Evolutionary conservation across 2,113 vertebrate genomes (phyloP), one percentile per base, ranked within the genome.

Genomic region (Xyliphius kryptos): DNA sequence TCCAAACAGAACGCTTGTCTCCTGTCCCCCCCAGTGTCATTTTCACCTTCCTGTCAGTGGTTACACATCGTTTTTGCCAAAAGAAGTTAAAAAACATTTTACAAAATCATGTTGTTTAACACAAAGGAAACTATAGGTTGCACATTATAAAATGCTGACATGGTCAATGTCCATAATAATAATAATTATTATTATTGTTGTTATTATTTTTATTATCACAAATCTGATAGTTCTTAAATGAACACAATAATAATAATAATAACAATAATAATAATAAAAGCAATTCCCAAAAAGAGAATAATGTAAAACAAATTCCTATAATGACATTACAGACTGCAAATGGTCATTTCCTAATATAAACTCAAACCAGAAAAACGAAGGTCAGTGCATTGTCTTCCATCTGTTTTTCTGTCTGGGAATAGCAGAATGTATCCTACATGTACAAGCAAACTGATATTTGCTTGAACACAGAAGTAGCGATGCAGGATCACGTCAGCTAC

Each of bases 61-160:
- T 81, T 85, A 76, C 74, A 69, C 52, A 60, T 75, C 79, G 79
- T 81, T 75, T 67, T 87, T 87, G 84, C 86, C 80, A 74, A 86
- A 86, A 82, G 68, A 79, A 81, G 9, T 43, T 43, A 80, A 65
- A n/a, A n/a, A n/a, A n/a, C n/a, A n/a, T n/a, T n/a, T n/a, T n/a
- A n/a, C n/a, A n/a, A n/a, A n/a, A n/a, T n/a, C n/a, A n/a, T n/a
- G n/a, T n/a, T n/a, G n/a, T n/a, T n/a, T n/a, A n/a, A n/a, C n/a
- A n/a, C n/a, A n/a, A n/a, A n/a, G n/a, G n/a, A n/a, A n/a, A n/a
- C n/a, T n/a, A n/a, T n/a, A n/a, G n/a, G n/a, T n/a, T n/a, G n/a
- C n/a, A n/a, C n/a, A n/a, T n/a, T n/a, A n/a, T n/a, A n/a, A n/a
- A n/a, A n/a, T n/a, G n/a, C n/a, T n/a, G n/a, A n/a, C n/a, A n/a